Conservation (phyloP, 64 coral and sea anemone species). For the Actinia tenebrosa region DNA sequence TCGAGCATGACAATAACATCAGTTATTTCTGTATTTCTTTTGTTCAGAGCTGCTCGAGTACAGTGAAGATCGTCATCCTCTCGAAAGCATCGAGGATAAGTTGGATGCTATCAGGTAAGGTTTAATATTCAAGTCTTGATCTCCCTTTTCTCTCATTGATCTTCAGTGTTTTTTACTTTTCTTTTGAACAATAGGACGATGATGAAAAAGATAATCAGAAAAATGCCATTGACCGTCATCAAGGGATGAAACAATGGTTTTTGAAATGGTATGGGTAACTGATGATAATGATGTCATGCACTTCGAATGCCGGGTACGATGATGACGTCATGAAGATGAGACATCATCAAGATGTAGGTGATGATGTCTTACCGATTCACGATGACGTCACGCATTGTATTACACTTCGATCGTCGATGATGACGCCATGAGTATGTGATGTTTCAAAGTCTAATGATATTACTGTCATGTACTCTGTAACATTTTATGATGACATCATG, state of each 20-base stretch:
- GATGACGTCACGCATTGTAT: neutral
- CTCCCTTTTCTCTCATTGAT: too few species aligned
- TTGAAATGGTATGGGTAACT: neutral
- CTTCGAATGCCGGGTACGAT: neutral
- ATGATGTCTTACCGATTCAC: neutral
- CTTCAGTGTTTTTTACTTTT: too few species aligned
- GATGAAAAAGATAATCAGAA: constrained; percentile 52
- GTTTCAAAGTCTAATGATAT: too few species aligned
- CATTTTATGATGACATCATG: too few species aligned
- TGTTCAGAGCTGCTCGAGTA: constrained; percentile 30
- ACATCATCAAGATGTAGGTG: neutral
- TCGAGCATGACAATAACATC: too few species aligned
- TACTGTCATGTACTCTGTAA: too few species aligned
- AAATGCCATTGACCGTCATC: constrained; percentile 15
- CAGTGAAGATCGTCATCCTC: constrained; percentile 26
- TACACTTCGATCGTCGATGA: too few species aligned
- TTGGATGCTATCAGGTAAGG: constrained; percentile 43
- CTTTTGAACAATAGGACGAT: neutral
- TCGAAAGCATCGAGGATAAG: constrained; percentile 39
- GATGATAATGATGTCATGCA: neutral
- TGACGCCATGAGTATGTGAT: too few species aligned
- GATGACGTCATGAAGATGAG: too few species aligned
- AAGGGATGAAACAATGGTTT: neutral
- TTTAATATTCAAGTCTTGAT: too few species aligned
- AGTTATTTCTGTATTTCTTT: neutral